Evolutionary conservation across 2,113 vertebrate genomes (phyloP), one percentile per base, ranked within the genome.

Genomic region (Larimichthys crocea): DNA sequence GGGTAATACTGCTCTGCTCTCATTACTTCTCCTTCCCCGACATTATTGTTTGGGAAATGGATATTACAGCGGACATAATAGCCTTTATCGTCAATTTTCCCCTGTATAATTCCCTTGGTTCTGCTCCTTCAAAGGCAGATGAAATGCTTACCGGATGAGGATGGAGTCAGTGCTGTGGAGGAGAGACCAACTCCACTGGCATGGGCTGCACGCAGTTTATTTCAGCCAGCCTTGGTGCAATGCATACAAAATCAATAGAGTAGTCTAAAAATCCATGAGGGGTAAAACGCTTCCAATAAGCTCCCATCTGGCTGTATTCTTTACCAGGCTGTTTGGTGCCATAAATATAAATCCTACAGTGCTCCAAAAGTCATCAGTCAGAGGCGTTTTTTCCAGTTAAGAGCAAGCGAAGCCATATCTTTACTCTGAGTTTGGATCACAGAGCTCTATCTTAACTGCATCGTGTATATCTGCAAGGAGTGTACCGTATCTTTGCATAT

Each of bases 41-140:
- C 87, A 87, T 90, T 91, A 92, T 88, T 90, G 88, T 92, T 92
- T 86, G 76, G 76, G 76, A 92, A 91, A 93, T 91, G 82, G 90
- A 92, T 92, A 88, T 91, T 90, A 93, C 86, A 82, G 84, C 5
- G 2, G 77, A 87, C 81, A 89, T 92, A 91, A 89, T 90, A 80
- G 90, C 84, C 79, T 91, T 91, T 88, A 92, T 92, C 62, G 76
- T 82, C 82, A 89, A 86, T 87, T 90, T 87, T 64, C 76, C 77
- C 69, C 83, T 48, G 74, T 80, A 79, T 91, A 89, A 90, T 86
- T 92, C 77, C 86, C 77, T 63, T 56, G 68, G 71, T 91, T 89
- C 79, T 91, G 78, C 79, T 76, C 40, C 83, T 89, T 87, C 85
- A 86, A 85, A 91, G 85, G 62, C 85, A 73, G 85, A 90, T 89